Evolutionary conservation across 1,140 invertebrate genomes (phyloP).

Genomic region (Drosophila mauritiana): DNA sequence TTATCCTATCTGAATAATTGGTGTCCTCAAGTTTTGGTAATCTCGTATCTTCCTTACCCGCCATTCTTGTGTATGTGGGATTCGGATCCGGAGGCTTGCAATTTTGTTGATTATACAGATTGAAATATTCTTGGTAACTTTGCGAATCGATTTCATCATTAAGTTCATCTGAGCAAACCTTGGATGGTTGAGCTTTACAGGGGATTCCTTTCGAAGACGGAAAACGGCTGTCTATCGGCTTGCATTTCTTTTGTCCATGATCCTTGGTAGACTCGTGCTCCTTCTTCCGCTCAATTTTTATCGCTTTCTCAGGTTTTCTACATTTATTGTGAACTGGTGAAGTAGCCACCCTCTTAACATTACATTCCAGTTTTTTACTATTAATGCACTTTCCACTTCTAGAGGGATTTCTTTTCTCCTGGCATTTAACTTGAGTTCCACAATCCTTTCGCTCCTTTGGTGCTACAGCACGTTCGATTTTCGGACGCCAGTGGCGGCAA

Average conservation of each 20-base stretch:
- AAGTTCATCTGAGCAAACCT: not conserved
- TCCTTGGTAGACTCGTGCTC: not conserved
- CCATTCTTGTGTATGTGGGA: slow-evolving; percentile 31
- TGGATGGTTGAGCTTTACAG: not conserved
- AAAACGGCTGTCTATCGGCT: not conserved
- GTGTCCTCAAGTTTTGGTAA: not conserved
- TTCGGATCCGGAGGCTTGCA: not conserved
- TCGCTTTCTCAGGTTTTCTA: not conserved
- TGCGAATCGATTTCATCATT: not conserved
- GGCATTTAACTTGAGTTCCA: not conserved
- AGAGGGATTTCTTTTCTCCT: not conserved
- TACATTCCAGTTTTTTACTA: not conserved
- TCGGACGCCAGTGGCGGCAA: slow-evolving; percentile 1
- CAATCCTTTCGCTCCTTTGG: not conserved
- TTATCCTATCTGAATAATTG: not conserved
- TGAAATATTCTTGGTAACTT: slow-evolving; percentile 8
- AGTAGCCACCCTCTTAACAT: not conserved
- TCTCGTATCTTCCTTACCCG: not conserved
- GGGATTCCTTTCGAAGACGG: not conserved
- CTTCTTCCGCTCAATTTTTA: not conserved
- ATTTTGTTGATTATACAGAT: slow-evolving; percentile 3
- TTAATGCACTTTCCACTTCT: too few relatives aligned
- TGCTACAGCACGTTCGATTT: not conserved
- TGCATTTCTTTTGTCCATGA: not conserved
- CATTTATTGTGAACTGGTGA: not conserved